Conservation (phyloP, 2,888 invertebrate species). For the Zeuzera pyrina region DNA sequence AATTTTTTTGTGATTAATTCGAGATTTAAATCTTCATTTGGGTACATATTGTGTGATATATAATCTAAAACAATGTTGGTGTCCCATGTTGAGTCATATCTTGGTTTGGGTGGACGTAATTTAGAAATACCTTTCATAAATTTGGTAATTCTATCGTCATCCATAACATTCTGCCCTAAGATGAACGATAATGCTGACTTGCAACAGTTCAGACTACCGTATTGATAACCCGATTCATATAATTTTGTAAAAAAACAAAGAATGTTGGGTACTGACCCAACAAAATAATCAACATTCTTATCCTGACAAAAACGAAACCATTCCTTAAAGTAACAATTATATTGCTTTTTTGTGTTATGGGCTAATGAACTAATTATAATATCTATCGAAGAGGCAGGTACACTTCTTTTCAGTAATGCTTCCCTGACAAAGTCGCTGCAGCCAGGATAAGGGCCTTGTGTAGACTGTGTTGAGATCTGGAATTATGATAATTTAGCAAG, state of each 20-base stretch:
- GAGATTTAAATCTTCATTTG: conserved; percentile 3
- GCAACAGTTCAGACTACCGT: conserved; percentile 8
- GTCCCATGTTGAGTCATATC: conserved; percentile 9
- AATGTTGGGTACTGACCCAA: background rate
- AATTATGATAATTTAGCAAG: conserved; percentile 1
- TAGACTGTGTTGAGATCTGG: conserved; percentile 3
- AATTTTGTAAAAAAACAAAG: conserved; percentile 3
- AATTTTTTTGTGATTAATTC: conserved; percentile 6
- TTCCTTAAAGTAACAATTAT: conserved; percentile 7
- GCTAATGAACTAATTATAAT: conserved; percentile 10
- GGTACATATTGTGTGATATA: conserved; percentile 2
- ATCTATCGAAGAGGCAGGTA: conserved; percentile 4
- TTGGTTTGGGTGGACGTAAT: conserved; percentile 4
- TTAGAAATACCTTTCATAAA: conserved; percentile 9
- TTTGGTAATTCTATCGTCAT: conserved; percentile 4
- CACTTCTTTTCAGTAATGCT: conserved; percentile 3
- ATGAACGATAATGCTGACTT: conserved; percentile 6
- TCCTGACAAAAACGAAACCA: conserved; percentile 9
- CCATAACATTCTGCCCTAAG: background rate
- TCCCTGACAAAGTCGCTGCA: conserved; percentile 11
- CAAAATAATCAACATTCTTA: background rate
- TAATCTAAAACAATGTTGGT: conserved; percentile 3
- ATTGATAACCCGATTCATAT: background rate
- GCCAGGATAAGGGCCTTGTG: conserved; percentile 14
- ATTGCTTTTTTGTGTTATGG: conserved; percentile 11